Evolutionary conservation across 2,888 invertebrate species (phyloP), one percentile per base, ranked within the genome.

Genomic region (Philhelius pedissequus): DNA sequence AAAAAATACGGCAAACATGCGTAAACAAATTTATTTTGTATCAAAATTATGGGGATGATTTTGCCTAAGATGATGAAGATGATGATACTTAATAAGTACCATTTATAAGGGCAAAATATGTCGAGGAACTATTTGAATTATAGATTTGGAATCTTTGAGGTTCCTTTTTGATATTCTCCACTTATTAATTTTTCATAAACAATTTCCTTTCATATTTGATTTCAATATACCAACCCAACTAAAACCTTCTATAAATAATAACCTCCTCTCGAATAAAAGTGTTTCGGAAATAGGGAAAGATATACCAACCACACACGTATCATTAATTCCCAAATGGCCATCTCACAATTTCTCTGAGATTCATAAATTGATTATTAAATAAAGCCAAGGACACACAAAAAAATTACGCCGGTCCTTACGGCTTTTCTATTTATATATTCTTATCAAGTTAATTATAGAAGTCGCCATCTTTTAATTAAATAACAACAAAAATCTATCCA

Each of bases 301-400:
- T 5, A 30, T 11, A 20, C 20, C 13, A 32, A 13, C 3, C 35
- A 20, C 18, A 35, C 18, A 56, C 30, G 4, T 18, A 20, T 32
- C 27, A 11, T 20, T 11, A 18, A 18, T 56, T 35, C 56, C 32
- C 32, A 32, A 56, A 35, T 13, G 32, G 35, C 20, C 20, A 56
- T 35, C 56, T 56, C 32, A 20, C 20, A 48, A 25, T 54, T 54
- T 32, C 13, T 20, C 32, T 54, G 11, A 13, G 11, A 11, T 54
- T 56, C 56, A 56, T 56, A 56, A 56, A 56, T 56, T 56, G 56
- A 35, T 35, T 56, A 56, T 56, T 20, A 56, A 56, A 56, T 56
- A 56, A 56, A 56, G 32, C 56, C 20, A 5, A 15, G n/a, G n/a
- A 15, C 11, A 56, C 18, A 11, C 30, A 18, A 6, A 32, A 35